Evolutionary conservation across 2,888 invertebrate species (phyloP).

Genomic region (Thera obeliscata): DNA sequence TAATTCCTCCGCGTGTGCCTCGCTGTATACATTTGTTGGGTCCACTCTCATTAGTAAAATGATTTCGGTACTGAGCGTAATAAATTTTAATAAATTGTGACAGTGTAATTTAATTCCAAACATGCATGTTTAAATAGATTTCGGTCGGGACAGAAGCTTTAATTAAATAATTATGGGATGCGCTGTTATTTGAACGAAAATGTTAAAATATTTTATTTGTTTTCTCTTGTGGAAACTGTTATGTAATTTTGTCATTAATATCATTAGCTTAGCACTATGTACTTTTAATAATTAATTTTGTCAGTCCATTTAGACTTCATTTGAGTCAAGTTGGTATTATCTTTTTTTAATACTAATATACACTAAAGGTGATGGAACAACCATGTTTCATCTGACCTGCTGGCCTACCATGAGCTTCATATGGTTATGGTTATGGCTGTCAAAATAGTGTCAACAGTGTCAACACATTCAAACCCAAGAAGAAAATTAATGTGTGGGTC

Average conservation of each 20-base stretch:
- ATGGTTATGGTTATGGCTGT: too few species aligned
- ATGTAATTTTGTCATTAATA: neutral
- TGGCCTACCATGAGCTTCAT: too few species aligned
- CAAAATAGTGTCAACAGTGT: too few species aligned
- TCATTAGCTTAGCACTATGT: neutral
- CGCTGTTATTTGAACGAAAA: slow-evolving; percentile 12
- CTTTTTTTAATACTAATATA: too few species aligned
- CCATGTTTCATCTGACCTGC: too few species aligned
- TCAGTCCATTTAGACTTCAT: too few species aligned
- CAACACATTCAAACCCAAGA: too few species aligned
- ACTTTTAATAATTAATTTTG: neutral
- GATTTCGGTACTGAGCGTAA: slow-evolving; percentile 25
- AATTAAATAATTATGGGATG: slow-evolving; percentile 26
- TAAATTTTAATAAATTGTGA: slow-evolving; percentile 38
- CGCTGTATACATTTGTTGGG: neutral
- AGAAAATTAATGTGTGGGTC: too few species aligned
- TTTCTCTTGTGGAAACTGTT: slow-evolving; percentile 6
- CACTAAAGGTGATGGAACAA: too few species aligned
- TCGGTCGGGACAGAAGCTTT: slow-evolving; percentile 21
- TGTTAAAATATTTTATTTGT: slow-evolving; percentile 9
- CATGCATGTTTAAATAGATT: slow-evolving; percentile 32
- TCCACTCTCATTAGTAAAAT: slow-evolving; percentile 9
- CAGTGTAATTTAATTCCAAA: slow-evolving; percentile 35
- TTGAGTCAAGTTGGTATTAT: too few species aligned
- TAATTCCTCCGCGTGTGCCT: neutral